Evolutionary conservation across 2,888 invertebrate species (phyloP), one percentile per base, ranked within the genome.

Genomic region (Boloria euphrosyne): DNA sequence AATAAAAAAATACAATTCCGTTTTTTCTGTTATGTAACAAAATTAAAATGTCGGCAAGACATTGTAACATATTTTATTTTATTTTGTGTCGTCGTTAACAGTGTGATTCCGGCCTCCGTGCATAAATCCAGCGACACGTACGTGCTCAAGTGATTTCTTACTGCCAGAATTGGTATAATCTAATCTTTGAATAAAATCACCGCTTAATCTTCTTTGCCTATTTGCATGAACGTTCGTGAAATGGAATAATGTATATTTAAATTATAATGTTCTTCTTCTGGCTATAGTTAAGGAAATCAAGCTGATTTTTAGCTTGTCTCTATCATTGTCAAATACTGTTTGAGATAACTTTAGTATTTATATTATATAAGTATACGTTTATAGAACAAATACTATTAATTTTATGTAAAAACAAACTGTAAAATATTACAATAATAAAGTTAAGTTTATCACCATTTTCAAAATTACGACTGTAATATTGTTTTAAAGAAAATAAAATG

Each of bases 111-210:
- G 62, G 52, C 65, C 55, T 46, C 53, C 64, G 52, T 66, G 68
- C 76, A 76, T 76, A 76, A 80, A 79, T 78, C 71, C 63, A 65
- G 76, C 75, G 77, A 80, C 80, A 76, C 74, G 80, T 78, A 82
- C 84, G 82, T 81, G 83, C 77, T 78, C 78, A 81, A 85, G 83
- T 84, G 83, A 84, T 80, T 83, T 79, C 80, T 81, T 78, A 79
- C 74, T 76, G 73, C 73, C 75, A 71, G 73, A 80, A 83, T 82
- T 78, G 78, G 78, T 81, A 81, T 81, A 83, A 82, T 83, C 78
- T 81, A 80, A 86, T 85, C 81, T 80, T 76, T 74, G 74, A 71
- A 74, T 73, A 73, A 76, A 85, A 81, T 81, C 78, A 70, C 76
- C 74, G 76, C 76, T 78, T 76, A 75, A 74, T 74, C 72, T 74